Evolutionary conservation across 2,888 invertebrate species (phyloP), one percentile per base, ranked within the genome.

Genomic region (Tanytarsus gracilentus): DNA sequence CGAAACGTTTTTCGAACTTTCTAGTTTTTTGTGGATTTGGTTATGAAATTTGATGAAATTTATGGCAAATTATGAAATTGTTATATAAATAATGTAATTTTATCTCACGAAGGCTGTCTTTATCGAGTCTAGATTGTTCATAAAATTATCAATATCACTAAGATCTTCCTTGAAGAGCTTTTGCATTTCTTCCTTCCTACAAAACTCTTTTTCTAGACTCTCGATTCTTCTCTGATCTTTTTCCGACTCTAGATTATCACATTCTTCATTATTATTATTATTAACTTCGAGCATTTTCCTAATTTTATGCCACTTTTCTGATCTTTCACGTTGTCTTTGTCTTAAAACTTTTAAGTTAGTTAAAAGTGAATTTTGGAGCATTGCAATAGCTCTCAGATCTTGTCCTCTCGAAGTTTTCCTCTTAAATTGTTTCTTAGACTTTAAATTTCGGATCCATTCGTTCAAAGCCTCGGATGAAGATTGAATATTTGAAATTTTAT

Each of bases 41-140:
- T n/a, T n/a, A n/a, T n/a, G n/a, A n/a, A n/a, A n/a, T n/a, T n/a
- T n/a, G n/a, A n/a, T n/a, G n/a, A n/a, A n/a, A n/a, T n/a, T n/a
- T n/a, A n/a, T n/a, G n/a, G n/a, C n/a, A n/a, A n/a, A n/a, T n/a
- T n/a, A n/a, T n/a, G n/a, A n/a, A n/a, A n/a, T n/a, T n/a, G n/a
- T n/a, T n/a, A n/a, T n/a, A n/a, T n/a, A n/a, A n/a, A n/a, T n/a
- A n/a, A n/a, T n/a, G n/a, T n/a, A n/a, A 48, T 48, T 21, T 40
- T 40, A 55, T 55, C 55, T 55, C 39, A 55, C 55, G 39, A 55
- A 14, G 2, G 55, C 5, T 16, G 55, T 55, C 9, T 55, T 55
- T 11, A 55, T 40, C 14, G 55, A 14, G 11, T 55, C 33, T 11
- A 55, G 14, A 40, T 30, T 40, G 16, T 55, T 55, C 18, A 55